Conservation (phyloP, 2,113 vertebrate genomes). For the Cavia aperea region DNA sequence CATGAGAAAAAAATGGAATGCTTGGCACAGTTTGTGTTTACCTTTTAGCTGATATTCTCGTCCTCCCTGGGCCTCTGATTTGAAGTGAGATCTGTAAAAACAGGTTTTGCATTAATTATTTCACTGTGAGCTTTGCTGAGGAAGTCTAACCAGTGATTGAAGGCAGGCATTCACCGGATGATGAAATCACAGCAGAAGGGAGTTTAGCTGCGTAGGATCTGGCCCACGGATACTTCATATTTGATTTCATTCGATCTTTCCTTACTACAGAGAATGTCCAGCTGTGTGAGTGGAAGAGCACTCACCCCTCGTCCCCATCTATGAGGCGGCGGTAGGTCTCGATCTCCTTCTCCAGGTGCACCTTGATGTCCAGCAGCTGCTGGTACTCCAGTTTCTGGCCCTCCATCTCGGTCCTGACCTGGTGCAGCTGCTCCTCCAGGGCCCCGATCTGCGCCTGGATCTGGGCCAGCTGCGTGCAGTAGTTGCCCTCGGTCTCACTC, state of each 20-base stretch:
- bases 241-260: neutral
- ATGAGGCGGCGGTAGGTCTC: conserved; percentile 72
- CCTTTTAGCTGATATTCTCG: conserved; percentile 60
- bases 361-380: conserved; percentile 67
- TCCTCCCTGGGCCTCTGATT: conserved; percentile 56
- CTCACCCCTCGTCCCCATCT: conserved; percentile 65
- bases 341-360: conserved; percentile 71
- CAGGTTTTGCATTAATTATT: neutral
- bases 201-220: neutral
- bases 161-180: neutral
- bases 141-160: neutral
- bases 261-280: neutral
- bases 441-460: conserved; percentile 77
- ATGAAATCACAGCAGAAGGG: neutral
- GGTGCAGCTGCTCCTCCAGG: conserved; percentile 83
- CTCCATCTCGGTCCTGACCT: conserved; percentile 68
- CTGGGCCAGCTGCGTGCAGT: conserved; percentile 82
- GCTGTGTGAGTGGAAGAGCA: neutral
- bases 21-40: conserved; percentile 20
- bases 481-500: conserved; percentile 82
- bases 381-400: conserved; percentile 69
- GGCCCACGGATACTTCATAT: neutral
- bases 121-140: neutral
- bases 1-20: neutral
- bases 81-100: conserved; percentile 55